Percentiles rank a stretch among this genome's conserved stretches.
phyloP scores from a whole-genome alignment of 2,888 invertebrate species.

The Periphyllus acericola region DNA sequence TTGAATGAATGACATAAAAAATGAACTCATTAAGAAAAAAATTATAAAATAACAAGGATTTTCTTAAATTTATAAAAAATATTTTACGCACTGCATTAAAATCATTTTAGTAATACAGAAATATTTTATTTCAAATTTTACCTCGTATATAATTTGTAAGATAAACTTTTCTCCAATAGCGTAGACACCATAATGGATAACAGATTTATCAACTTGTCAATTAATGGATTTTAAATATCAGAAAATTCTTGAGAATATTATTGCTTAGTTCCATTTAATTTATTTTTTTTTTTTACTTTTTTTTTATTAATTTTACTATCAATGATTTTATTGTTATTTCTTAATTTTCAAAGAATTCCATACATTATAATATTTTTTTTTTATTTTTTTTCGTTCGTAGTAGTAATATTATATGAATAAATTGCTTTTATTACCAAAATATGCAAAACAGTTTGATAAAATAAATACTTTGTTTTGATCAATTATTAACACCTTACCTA shows the following conservation, averaged over 20 bases:
- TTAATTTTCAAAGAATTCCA: background rate
- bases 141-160: background rate
- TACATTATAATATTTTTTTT: no score
- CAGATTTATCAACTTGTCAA: slow-evolving; percentile 1
- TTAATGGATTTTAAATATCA: background rate
- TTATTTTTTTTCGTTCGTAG: no score
- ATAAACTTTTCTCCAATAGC: background rate
- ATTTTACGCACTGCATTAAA: no score
- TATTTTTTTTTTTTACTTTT: background rate
- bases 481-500: no score
- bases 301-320: background rate
- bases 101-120: background rate
- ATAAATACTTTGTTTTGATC: background rate
- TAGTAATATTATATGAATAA: no score
- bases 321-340: background rate
- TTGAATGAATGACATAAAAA: no score
- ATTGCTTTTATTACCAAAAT: no score
- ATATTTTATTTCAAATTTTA: background rate
- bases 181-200: background rate
- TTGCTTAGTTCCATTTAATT: background rate
- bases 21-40: no score
- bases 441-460: background rate
- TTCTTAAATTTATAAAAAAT: no score
- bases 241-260: background rate
- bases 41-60: no score